Evolutionary conservation across 1,140 invertebrate genomes (phyloP).

Genomic region (Drosophila kikkawai): DNA sequence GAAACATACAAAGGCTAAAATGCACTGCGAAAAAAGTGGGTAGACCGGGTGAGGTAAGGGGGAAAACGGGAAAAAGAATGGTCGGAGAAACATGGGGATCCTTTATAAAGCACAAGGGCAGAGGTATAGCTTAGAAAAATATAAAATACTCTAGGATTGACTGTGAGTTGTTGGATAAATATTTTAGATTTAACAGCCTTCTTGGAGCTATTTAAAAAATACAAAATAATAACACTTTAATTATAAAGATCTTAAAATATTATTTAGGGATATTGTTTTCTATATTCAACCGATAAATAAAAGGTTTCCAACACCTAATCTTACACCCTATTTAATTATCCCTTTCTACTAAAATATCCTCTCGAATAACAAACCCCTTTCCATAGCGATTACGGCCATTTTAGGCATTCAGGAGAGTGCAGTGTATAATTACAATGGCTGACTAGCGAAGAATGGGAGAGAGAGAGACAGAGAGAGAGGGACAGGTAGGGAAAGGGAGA

Average conservation of each 20-base stretch:
- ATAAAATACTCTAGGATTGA: neutral
- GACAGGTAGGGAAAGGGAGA: constrained; percentile 35
- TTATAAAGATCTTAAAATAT: neutral
- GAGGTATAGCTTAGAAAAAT: neutral
- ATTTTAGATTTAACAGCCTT: neutral
- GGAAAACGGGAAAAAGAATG: constrained; percentile 17
- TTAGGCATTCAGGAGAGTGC: constrained; percentile 51
- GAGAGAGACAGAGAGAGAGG: neutral
- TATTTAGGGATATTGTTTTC: neutral
- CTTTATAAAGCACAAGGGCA: neutral
- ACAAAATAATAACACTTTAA: neutral
- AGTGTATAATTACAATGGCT: constrained; percentile 63
- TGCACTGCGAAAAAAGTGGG: constrained; percentile 63
- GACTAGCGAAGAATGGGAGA: constrained; percentile 60
- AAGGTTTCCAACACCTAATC: too few species aligned
- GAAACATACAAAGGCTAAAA: constrained; percentile 50
- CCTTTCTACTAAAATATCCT: neutral
- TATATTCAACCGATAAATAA: neutral
- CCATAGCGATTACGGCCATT: constrained; percentile 16
- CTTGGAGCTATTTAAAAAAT: neutral
- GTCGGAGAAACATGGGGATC: neutral
- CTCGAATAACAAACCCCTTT: constrained; percentile 5
- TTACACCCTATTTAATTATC: constrained; percentile 5
- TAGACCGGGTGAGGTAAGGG: neutral
- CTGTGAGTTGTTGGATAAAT: neutral